phyloP scores from a whole-genome alignment of 2,113 vertebrate genomes.

The Myrmophylax atrothorax region DNA sequence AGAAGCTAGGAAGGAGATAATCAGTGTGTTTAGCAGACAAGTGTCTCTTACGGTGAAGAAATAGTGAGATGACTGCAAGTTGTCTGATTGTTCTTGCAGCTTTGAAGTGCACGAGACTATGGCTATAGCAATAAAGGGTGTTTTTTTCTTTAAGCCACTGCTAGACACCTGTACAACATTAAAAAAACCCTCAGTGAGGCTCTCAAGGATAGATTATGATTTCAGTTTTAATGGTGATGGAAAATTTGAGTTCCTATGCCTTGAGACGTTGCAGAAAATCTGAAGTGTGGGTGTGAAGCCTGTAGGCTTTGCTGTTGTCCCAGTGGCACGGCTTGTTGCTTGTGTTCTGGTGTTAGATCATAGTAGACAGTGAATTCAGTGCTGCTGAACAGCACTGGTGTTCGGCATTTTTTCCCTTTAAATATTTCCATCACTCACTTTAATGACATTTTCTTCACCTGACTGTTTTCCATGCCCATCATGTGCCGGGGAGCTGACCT shows the following conservation, averaged over 20 bases:
- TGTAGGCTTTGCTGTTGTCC: neutral
- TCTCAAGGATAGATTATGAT: neutral
- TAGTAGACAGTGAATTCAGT: neutral
- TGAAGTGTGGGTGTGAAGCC: neutral
- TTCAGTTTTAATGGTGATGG: neutral
- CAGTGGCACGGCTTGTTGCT: neutral
- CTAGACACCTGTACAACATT: neutral
- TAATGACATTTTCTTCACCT: slow-evolving; percentile 20
- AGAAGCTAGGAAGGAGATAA: neutral
- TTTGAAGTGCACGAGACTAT: neutral
- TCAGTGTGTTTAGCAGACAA: rapidly evolving
- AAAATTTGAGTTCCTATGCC: neutral
- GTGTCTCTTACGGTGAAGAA: neutral
- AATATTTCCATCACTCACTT: slow-evolving; percentile 23
- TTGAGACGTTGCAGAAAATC: neutral
- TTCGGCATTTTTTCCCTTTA: neutral
- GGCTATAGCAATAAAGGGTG: neutral
- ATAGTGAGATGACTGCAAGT: neutral
- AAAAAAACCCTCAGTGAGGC: neutral
- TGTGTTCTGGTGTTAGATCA: neutral
- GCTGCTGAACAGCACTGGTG: neutral
- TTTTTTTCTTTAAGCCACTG: neutral
- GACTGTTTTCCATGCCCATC: slow-evolving; percentile 37
- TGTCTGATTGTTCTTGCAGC: neutral
- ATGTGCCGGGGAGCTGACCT: slow-evolving; percentile 22